Base-by-base conservation (phyloP, 2,797 vertebrate genomes). In the Anolis apletophallus region DNA sequence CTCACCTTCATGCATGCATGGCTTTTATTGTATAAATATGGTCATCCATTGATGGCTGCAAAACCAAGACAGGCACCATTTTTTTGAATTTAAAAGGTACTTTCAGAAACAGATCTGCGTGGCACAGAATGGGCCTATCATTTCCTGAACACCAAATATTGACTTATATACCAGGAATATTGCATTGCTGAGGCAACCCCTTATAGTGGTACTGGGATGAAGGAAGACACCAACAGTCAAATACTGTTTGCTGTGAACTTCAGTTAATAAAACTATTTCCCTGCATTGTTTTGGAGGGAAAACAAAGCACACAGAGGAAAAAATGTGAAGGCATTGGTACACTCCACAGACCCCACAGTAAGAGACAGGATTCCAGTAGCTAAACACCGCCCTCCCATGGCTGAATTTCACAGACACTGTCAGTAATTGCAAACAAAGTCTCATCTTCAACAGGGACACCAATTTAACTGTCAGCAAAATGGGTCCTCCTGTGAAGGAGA, bases 381-480 rank as follows among this genome's bases (percentile, higher is more conserved):
- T 94, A 93, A 94, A 94, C 94, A 91, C 88, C 94, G 92, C 95
- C 95, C 95, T 95, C 95, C 92, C 88, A 93, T 95, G 95, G 94
- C 88, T 93, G 89, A 93, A 93, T 91, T 90, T 59, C 83, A 93
- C 93, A 94, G 92, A 2, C 54, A 92, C 82, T 36, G 2, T 80
- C 72, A 79, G n/a, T 76, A 81, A 74, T 7, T 88, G 83, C 72
- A 5, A 77, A 68, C 7, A 23, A 55, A 32, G 16, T 59, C 88
- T 85, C 32, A 14, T 52, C 88, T 87, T 81, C 74, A 2, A 40
- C 8, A 32, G 80, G 55, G 89, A 76, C 14, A 2, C 84, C 34
- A 3, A 89, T 85, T 81, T 36, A 87, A 74, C 5, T 72, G 52
- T 10, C 73, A 54, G 12, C 59, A 61, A 59, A 89, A 69, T 0